Percentiles rank a stretch among this genome's conserved stretches.
phyloP scores from a whole-genome alignment of 2,888 invertebrate genomes.

The Thera britannica region DNA sequence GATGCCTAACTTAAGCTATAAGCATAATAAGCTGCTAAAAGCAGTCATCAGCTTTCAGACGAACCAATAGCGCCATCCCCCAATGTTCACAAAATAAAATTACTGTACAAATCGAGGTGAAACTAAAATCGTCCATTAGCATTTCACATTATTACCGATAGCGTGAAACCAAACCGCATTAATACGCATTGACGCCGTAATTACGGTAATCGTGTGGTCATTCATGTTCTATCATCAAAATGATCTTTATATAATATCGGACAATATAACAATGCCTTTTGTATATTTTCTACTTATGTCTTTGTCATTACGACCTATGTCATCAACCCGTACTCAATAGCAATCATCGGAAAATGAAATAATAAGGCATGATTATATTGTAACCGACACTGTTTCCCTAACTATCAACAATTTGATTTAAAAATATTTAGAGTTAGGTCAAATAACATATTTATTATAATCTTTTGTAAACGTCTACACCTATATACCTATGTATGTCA shows the following conservation, averaged over 20 bases:
- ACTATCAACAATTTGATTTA: too few species aligned
- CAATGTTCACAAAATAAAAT: not conserved
- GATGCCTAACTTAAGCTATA: too few species aligned
- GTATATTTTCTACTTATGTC: not conserved
- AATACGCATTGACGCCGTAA: constrained; percentile 15
- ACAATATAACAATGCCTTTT: constrained; percentile 3
- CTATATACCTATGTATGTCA: too few species aligned
- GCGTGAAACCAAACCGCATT: constrained; percentile 10
- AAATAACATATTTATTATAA: too few species aligned
- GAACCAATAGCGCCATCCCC: too few species aligned
- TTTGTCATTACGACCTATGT: too few species aligned
- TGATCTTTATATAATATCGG: constrained; percentile 3
- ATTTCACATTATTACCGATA: constrained; percentile 28
- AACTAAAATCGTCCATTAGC: constrained; percentile 28
- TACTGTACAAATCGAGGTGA: constrained; percentile 4
- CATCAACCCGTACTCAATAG: not conserved
- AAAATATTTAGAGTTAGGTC: too few species aligned
- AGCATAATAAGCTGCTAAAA: too few species aligned
- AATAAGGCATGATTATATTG: not conserved
- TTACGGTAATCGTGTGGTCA: constrained; percentile 10
- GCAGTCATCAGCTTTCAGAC: too few species aligned
- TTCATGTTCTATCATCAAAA: constrained; percentile 4
- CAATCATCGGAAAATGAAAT: not conserved
- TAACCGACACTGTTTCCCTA: not conserved
- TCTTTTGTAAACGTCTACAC: too few species aligned